phyloP scores from a whole-genome alignment of 2,888 invertebrate genomes.

The Neoitamus cyanurus region DNA sequence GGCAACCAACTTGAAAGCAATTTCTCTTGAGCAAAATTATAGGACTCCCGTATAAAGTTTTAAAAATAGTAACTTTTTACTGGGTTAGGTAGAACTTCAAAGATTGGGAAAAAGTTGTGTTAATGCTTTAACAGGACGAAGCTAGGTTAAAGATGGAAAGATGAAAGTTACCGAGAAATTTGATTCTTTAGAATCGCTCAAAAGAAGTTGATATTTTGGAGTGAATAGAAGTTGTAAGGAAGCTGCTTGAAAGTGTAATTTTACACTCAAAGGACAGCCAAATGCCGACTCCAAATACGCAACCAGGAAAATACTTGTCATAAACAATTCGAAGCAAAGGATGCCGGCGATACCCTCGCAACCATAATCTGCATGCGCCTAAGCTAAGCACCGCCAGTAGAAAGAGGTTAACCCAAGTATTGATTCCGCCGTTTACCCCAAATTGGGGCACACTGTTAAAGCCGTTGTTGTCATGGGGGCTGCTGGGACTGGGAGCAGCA shows the following conservation, averaged over 20 bases:
- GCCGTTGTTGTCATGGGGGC: background rate
- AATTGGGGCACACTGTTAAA: background rate
- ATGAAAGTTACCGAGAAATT: too few relatives aligned
- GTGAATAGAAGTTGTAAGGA: background rate
- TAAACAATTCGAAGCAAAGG: background rate
- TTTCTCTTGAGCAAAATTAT: too few relatives aligned
- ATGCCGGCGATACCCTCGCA: background rate
- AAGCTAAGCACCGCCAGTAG: background rate
- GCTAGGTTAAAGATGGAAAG: too few relatives aligned
- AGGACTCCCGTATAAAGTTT: too few relatives aligned
- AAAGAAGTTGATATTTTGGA: background rate
- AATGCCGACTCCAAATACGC: background rate
- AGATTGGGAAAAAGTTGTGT: too few relatives aligned
- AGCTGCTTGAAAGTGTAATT: background rate
- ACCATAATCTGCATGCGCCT: background rate
- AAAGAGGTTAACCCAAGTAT: background rate
- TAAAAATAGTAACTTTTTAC: too few relatives aligned
- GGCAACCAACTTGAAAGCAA: too few relatives aligned
- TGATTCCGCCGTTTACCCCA: background rate
- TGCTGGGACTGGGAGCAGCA: background rate
- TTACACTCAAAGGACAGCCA: background rate
- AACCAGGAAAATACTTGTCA: background rate
- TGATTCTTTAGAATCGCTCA: background rate
- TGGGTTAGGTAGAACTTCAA: too few relatives aligned
- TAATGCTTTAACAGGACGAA: too few relatives aligned